A percentile compares a stretch with the other conserved stretches of the same genome.
Conservation (phyloP, 2,113 vertebrate genomes). For the Microtus pennsylvanicus region DNA sequence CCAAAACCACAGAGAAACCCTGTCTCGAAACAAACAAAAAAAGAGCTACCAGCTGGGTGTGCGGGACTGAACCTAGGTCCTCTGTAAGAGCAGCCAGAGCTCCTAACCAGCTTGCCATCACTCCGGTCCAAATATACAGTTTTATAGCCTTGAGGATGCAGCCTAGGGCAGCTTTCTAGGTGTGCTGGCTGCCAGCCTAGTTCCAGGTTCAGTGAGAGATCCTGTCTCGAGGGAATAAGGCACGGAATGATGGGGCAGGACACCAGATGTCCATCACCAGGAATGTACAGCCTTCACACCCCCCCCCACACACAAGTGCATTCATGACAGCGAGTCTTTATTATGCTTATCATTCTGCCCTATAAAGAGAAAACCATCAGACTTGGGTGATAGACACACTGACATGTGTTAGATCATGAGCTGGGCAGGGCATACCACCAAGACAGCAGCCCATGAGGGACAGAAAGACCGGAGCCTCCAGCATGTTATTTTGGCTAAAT, state of each 20-base stretch:
- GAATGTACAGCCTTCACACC: too few relatives aligned
- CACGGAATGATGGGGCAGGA: not conserved
- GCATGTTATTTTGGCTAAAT: constrained; percentile 11
- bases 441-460: not conserved
- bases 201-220: not conserved
- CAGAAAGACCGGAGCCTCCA: not conserved
- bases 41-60: not conserved
- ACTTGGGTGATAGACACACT: not conserved
- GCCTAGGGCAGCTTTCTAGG: not conserved
- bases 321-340: not conserved
- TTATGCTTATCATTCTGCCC: not conserved
- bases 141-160: not conserved
- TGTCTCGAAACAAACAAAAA: too few relatives aligned
- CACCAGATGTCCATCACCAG: not conserved
- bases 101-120: not conserved
- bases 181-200: not conserved
- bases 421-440: not conserved
- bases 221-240: not conserved
- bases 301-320: not conserved
- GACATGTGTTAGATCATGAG: not conserved
- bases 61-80: not conserved
- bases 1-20: too few relatives aligned
- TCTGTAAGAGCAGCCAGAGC: not conserved
- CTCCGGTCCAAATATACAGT: not conserved
- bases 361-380: not conserved